Conservation (phyloP, 35 echinoderm and acorn worm species). For the Ophiothrix spiculata region DNA sequence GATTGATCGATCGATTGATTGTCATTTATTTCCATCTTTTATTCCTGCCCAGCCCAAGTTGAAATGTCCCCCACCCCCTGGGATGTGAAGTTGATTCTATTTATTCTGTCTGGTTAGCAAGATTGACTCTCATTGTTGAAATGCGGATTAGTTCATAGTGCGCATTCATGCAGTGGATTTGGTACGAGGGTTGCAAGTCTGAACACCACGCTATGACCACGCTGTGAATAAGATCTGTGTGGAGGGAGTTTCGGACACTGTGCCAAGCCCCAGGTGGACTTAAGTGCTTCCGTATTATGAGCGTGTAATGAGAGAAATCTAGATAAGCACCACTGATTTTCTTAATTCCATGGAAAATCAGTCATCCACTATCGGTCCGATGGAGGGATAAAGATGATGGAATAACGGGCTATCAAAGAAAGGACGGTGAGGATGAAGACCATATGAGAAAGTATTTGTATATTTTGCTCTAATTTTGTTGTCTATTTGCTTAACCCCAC, state of each 20-base stretch:
- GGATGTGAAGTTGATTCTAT: constrained; percentile 2
- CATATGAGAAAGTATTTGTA: too few species aligned
- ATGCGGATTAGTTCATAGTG: background rate
- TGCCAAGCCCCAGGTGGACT: constrained; percentile 2
- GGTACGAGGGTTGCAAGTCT: background rate
- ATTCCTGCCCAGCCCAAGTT: too few species aligned
- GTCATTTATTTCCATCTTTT: too few species aligned
- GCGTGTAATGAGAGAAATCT: background rate
- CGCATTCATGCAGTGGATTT: background rate
- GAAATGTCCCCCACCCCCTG: too few species aligned
- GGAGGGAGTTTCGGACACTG: too few species aligned
- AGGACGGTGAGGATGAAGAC: too few species aligned
- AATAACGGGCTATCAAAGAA: too few species aligned
- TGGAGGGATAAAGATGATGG: background rate
- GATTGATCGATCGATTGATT: too few species aligned
- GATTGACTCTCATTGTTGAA: constrained; percentile 8
- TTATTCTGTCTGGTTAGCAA: background rate
- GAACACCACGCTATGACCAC: too few species aligned
- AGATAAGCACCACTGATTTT: constrained; percentile 1
- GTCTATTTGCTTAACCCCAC: too few species aligned
- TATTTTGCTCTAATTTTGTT: too few species aligned
- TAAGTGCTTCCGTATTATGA: background rate
- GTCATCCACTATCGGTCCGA: background rate
- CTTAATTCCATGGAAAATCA: constrained; percentile 1
- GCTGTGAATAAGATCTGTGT: too few species aligned